Conservation (phyloP, 2,797 vertebrate genomes). For the Synaphobranchus kaupii region DNA sequence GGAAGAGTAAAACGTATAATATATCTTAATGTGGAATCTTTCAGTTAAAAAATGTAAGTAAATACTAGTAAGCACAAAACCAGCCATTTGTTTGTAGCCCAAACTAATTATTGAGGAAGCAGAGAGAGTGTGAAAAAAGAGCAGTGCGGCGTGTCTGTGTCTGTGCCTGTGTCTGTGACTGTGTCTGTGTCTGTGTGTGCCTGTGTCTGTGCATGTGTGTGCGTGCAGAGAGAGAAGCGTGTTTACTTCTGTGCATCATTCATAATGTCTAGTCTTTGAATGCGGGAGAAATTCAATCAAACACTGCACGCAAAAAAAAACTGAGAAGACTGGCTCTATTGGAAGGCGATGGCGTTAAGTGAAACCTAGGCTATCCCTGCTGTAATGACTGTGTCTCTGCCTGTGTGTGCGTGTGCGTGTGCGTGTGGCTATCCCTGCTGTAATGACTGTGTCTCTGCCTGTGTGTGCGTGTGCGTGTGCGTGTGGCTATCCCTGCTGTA, state of each 20-base stretch:
- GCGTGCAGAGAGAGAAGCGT: neutral
- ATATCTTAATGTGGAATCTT: neutral
- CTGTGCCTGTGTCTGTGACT: conserved; percentile 26
- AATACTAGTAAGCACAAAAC: neutral
- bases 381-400: too few relatives aligned
- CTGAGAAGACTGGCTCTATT: neutral
- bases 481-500: too few relatives aligned
- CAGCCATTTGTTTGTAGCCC: neutral
- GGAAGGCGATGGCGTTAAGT: neutral
- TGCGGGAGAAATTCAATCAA: neutral
- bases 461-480: too few relatives aligned
- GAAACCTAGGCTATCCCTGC: neutral
- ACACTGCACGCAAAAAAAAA: neutral
- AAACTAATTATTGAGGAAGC: neutral
- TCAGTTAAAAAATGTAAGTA: neutral
- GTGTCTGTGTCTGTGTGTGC: conserved; percentile 15
- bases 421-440: too few relatives aligned
- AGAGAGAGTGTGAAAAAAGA: neutral
- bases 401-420: too few relatives aligned
- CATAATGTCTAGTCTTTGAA: neutral
- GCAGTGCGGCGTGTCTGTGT: neutral
- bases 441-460: too few relatives aligned
- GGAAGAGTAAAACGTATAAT: neutral
- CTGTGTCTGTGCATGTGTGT: neutral
- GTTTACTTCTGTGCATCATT: neutral